A percentile compares a stretch with the other conserved stretches of the same genome.
Evolutionary conservation across 2,797 vertebrate species (phyloP).

Genomic region (Ctenosaura bakeri): DNA sequence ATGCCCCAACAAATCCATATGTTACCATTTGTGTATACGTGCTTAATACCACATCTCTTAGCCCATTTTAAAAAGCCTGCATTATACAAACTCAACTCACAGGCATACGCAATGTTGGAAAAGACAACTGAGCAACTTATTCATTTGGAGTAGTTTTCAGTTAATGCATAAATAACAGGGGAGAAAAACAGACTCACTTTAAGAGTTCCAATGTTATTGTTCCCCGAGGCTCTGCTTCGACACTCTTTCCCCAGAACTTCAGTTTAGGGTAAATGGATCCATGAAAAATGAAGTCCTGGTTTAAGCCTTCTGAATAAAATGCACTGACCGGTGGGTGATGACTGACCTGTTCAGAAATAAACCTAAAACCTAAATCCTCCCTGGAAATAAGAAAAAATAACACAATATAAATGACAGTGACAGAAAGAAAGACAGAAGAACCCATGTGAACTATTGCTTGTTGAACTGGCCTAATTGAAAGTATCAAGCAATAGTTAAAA

Average conservation of each 20-base stretch:
- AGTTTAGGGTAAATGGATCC: conserved; percentile 99
- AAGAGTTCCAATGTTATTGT: conserved; percentile 95
- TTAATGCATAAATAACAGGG: conserved; percentile 10
- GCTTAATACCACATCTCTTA: neutral
- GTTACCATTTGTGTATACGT: conserved; percentile 23
- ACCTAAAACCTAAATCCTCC: conserved; percentile 93
- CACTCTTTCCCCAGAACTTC: conserved; percentile 98
- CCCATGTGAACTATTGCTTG: neutral
- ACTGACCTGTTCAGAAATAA: conserved; percentile 96
- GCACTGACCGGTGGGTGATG: conserved; percentile 97
- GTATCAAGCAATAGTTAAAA: neutral
- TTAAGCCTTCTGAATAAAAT: conserved; percentile 93
- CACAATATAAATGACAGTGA: neutral
- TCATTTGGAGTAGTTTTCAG: neutral
- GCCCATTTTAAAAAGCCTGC: neutral
- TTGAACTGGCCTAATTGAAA: neutral
- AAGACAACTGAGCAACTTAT: conserved; percentile 11
- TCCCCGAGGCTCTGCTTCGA: conserved; percentile 96
- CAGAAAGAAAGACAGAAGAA: neutral
- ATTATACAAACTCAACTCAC: neutral
- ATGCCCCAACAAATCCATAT: conserved; percentile 1
- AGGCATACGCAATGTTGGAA: neutral
- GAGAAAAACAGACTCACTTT: conserved; percentile 84
- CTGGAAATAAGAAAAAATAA: conserved; percentile 72
- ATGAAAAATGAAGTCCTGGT: conserved; percentile 93